Evolutionary conservation across 1,140 invertebrate species (phyloP).

Genomic region (Anadara kagoshimensis): DNA sequence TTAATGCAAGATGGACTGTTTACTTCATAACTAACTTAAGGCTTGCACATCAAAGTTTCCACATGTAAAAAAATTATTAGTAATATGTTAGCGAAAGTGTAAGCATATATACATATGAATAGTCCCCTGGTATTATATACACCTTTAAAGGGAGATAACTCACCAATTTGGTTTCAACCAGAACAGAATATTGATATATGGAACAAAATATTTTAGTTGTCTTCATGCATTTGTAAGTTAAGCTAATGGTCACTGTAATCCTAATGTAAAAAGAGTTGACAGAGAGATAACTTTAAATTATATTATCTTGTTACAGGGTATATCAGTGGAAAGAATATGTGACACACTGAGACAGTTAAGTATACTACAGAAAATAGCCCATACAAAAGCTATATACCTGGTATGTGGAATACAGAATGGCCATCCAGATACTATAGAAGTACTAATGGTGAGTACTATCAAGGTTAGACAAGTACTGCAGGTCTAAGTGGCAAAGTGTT

Average conservation of each 20-base stretch:
- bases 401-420: conserved; percentile 87
- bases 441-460: conserved; percentile 84
- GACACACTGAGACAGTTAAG: conserved; percentile 77
- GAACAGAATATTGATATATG: not conserved
- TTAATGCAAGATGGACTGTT: no score
- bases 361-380: conserved; percentile 52
- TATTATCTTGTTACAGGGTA: conserved; percentile 75
- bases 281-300: not conserved
- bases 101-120: no score
- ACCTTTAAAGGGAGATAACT: no score
- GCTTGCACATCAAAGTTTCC: no score
- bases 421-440: conserved; percentile 88
- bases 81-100: no score
- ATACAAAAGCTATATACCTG: conserved; percentile 71
- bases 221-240: no score
- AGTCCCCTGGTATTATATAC: no score
- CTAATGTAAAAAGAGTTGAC: not conserved
- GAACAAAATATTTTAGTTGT: not conserved
- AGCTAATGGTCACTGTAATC: no score
- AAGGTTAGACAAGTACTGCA: not conserved
- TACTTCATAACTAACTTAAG: no score
- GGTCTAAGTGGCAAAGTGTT: no score
- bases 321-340: conserved; percentile 84
- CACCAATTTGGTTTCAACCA: no score
- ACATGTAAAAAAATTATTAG: no score